Conservation (phyloP, 92 coral and sea anemone genomes). For the Muricea muricata region DNA sequence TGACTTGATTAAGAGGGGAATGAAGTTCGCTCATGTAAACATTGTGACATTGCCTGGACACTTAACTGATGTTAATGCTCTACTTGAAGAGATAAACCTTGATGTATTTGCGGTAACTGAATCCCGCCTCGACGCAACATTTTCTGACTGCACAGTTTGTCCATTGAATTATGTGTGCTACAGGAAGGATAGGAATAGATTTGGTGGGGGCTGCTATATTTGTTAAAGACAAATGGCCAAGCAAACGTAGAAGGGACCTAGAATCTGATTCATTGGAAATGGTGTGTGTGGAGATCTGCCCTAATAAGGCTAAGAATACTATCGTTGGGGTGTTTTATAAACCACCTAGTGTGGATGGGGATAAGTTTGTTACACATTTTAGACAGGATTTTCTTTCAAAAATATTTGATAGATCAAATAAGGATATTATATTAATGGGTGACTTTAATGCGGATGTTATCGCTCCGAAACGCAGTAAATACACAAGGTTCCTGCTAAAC, state of each 20-base stretch:
- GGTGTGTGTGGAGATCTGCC: constrained; percentile 65
- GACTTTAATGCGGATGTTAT: constrained; percentile 64
- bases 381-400: constrained; percentile 54
- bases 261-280: constrained; percentile 62
- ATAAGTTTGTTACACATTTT: constrained; percentile 43
- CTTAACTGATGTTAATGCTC: constrained; percentile 37
- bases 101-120: constrained; percentile 59
- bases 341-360: constrained; percentile 58
- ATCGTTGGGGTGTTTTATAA: constrained; percentile 44
- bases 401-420: constrained; percentile 38
- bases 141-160: constrained; percentile 31
- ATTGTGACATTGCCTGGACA: constrained; percentile 56
- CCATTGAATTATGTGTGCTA: constrained; percentile 56
- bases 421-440: constrained; percentile 55
- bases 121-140: constrained; percentile 40
- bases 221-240: constrained; percentile 62
- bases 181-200: constrained; percentile 57
- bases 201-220: constrained; percentile 62
- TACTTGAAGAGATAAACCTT: constrained; percentile 36
- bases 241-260: constrained; percentile 62
- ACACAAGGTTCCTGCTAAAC: constrained; percentile 45
- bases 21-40: constrained; percentile 66
- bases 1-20: constrained; percentile 47
- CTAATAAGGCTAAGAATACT: constrained; percentile 54
- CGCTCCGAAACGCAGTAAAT: constrained; percentile 60